Evolutionary conservation across 2,797 vertebrate species (phyloP), one percentile per base, ranked within the genome.

Genomic region (Melanotaenia maccullochi): DNA sequence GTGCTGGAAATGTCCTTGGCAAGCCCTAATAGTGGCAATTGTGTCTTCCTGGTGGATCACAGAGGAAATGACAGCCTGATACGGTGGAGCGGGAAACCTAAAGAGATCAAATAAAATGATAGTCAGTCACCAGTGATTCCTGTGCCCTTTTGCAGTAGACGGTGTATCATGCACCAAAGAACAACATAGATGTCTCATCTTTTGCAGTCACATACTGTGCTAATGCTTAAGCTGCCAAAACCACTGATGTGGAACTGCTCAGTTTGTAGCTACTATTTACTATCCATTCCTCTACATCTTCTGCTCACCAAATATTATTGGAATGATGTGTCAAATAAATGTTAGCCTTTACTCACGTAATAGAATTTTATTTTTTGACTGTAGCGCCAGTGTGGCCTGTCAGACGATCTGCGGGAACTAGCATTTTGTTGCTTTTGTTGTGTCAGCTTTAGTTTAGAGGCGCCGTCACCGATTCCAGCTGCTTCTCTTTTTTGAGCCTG

Each of bases 401-500:
- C 85, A 85, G 82, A 81, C 52, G 67, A 89, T 81, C 85, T 79
- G 76, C 82, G 79, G 87, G 87, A 89, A 86, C 83, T 79, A 75
- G 89, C 77, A 77, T 88, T 90, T 88, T 89, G 85, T 90, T 86
- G 90, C 89, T 92, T 93, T 87, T 89, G 88, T 91, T 88, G 87
- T 87, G 87, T 90, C 89, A 89, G 91, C 91, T 90, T 83, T 89
- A 90, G 90, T 87, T 85, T 90, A 96, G 95, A 96, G 96, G 94
- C 95, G 95, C 96, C 95, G 93, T 94, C 96, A 95, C 95, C 94
- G 95, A 96, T 95, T 95, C 95, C 94, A 94, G 96, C 96, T 96
- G 95, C 96, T 96, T 96, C 95, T 95, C 95, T 95, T 92, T 90
- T 92, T 95, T 95, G 90, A 97, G 88, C 96, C 96, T 95, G 95